Conservation (phyloP, 1,140 invertebrate genomes). For the Rhopalosiphum padi region DNA sequence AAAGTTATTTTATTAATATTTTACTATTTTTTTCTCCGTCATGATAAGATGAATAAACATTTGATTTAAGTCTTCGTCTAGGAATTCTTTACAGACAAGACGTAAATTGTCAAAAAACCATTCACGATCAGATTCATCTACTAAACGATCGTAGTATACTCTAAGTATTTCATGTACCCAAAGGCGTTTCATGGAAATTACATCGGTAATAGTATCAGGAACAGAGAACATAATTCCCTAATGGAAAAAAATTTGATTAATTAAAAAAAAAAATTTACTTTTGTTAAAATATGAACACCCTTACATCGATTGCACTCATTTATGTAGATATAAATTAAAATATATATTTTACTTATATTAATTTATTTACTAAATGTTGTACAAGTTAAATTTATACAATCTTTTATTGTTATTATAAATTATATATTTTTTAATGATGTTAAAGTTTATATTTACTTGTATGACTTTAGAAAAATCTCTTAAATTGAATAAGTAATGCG, state of each 20-base stretch:
- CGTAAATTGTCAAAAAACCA: constrained; percentile 77
- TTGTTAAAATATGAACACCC: neutral
- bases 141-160: constrained; percentile 92
- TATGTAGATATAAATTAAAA: neutral
- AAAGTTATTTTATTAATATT: neutral
- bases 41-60: constrained; percentile 64
- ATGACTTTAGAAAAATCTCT: constrained; percentile 93
- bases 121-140: constrained; percentile 79
- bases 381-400: neutral
- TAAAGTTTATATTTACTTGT: constrained; percentile 67
- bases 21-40: constrained; percentile 40
- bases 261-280: neutral
- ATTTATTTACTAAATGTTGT: neutral
- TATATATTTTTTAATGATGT: neutral
- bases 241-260: constrained; percentile 5
- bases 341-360: neutral
- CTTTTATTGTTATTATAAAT: neutral
- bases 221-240: constrained; percentile 90
- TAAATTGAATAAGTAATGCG: constrained; percentile 94
- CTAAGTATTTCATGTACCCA: constrained; percentile 95
- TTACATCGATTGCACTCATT: neutral
- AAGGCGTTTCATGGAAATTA: constrained; percentile 86
- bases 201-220: constrained; percentile 87
- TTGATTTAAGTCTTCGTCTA: constrained; percentile 67
- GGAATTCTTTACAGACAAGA: constrained; percentile 64